Evolutionary conservation across 2,888 invertebrate genomes (phyloP).

Genomic region (Limnephilus lunatus): DNA sequence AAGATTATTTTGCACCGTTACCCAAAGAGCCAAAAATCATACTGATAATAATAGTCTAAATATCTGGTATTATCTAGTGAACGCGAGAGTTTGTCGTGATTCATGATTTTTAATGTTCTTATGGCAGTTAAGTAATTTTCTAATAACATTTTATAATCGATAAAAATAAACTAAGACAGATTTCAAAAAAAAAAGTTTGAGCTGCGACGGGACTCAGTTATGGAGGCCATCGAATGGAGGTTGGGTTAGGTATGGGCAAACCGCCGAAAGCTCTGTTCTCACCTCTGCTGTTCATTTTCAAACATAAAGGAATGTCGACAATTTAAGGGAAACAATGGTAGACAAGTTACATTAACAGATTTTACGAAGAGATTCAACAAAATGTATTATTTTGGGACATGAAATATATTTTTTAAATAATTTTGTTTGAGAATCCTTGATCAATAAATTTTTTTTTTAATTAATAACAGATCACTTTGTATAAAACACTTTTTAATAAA

Average conservation of each 20-base stretch:
- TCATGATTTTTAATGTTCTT: not conserved
- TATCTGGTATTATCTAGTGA: slow-evolving; percentile 10
- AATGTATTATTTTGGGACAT: not conserved
- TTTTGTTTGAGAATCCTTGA: not conserved
- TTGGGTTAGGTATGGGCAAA: not conserved
- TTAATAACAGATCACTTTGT: too few species aligned
- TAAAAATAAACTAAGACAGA: not conserved
- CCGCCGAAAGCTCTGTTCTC: not conserved
- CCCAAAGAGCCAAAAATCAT: not conserved
- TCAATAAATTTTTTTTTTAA: not conserved
- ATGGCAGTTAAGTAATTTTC: not conserved
- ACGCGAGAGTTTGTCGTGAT: not conserved
- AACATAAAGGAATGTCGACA: not conserved
- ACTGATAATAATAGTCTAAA: slow-evolving; percentile 7
- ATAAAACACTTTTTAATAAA: too few species aligned
- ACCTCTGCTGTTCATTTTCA: not conserved
- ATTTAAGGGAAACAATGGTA: not conserved
- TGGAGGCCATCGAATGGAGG: not conserved
- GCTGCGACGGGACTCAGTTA: not conserved
- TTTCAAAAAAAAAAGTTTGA: not conserved
- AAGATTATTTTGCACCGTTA: slow-evolving; percentile 3
- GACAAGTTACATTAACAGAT: not conserved
- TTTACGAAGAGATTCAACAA: not conserved
- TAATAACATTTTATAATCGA: not conserved
- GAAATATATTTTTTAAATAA: not conserved